Base-by-base conservation (phyloP, 1,140 invertebrate genomes). In the Brachionus manjavacas region DNA sequence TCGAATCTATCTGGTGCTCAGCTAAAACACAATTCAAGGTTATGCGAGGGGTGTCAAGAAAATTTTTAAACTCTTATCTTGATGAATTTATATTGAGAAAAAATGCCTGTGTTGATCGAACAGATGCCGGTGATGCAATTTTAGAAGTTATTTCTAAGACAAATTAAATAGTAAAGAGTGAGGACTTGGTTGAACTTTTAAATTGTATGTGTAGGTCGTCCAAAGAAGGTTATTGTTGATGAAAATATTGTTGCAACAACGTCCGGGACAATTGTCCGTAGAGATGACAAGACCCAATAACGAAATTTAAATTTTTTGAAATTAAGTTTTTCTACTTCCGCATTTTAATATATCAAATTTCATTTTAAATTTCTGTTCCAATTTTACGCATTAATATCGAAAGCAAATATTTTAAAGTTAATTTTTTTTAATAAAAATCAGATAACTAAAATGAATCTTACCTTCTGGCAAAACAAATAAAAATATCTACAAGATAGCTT, bases 401-500 rank as follows among this genome's bases (percentile, higher is more conserved):
- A 31, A 31, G 28, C 6, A 2, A 31, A 31, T 31, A 31, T 31
- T 31, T 31, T 31, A 31, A 4, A 31, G 28, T 31, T 3, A 31
- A 31, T 31, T 31, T 31, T 31, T 31, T 31, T 31, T 31, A 3
- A 31, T 31, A 31, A 31, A 31, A 31, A 31, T 31, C 28, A 31
- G 28, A 31, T 31, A 3, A 31, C 28, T 31, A 31, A 31, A 31
- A 41, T 23, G n/a, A 72, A 41, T 20, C 39, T 23, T 72, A 72
- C 68, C 20, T 72, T 72, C 4, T 39, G 14, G n/a, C 20, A 41
- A 25, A 72, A 72, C 16, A 72, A 14, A 41, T 41, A 41, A 14
- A 72, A 41, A 72, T 72, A 72, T 72, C 35, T 8, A 72, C 39
- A 16, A 72, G 25, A 72, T 72, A n/a, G n/a, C 14, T 72, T 72